These are phyloP conservation scores for Panthera tigris DNA, from an alignment of 2,113 vertebrate genomes.

Conservation along the genomic window DNA sequence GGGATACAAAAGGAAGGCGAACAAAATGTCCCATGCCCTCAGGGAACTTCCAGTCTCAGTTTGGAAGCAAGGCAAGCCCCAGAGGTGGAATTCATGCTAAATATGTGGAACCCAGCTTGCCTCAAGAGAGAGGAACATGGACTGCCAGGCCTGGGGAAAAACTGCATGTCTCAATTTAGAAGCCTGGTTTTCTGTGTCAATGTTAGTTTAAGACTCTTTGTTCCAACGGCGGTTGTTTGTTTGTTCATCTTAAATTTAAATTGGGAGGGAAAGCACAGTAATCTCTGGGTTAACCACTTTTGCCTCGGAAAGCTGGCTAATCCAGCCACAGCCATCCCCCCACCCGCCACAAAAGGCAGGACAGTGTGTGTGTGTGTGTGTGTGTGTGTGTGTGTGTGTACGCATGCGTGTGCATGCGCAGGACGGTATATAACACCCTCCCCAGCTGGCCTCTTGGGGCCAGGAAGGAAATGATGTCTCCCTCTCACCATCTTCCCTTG, in stretches of 20 bases:
- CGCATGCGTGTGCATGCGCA: background rate
- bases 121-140: fast-evolving
- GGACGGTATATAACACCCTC: background rate
- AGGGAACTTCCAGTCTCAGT: background rate
- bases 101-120: background rate
- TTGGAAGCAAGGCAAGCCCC: background rate
- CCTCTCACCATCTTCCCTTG: background rate
- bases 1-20: background rate
- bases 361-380: background rate
- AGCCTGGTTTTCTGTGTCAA: background rate
- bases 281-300: background rate
- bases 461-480: background rate
- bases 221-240: background rate
- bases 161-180: background rate
- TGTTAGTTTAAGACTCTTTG: background rate
- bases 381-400: background rate
- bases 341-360: background rate
- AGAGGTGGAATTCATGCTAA: background rate
- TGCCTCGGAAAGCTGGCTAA: background rate
- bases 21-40: background rate
- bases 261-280: background rate
- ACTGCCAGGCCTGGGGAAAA: background rate
- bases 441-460: background rate
- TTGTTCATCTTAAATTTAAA: constrained; percentile 10
- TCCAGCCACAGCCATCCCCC: background rate